Evolutionary conservation across 2,113 vertebrate species (phyloP).

Genomic region (Clinocottus analis): DNA sequence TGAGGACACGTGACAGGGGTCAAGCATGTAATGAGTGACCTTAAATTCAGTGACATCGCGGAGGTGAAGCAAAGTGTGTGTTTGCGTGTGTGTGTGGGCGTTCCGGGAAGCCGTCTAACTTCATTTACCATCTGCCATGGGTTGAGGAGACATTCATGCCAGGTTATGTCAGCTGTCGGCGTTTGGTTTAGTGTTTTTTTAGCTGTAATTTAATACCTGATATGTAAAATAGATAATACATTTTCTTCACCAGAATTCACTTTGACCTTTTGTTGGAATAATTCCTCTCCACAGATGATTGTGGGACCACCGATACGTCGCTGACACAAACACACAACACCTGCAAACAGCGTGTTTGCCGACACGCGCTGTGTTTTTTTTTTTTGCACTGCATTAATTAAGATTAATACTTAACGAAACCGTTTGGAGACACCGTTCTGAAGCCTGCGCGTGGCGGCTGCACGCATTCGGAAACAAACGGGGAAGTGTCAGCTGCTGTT

Average conservation of each 20-base stretch:
- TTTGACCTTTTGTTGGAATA: not conserved
- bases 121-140: slow-evolving; percentile 20
- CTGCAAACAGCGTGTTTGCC: not conserved
- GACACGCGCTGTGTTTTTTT: not conserved
- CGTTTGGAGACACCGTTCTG: not conserved
- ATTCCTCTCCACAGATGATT: not conserved
- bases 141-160: not conserved
- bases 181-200: slow-evolving; percentile 13
- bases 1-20: slow-evolving; percentile 52
- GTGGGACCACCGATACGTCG: not conserved
- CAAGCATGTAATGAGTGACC: slow-evolving; percentile 61
- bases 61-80: slow-evolving; percentile 22
- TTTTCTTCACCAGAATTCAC: not conserved
- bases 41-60: slow-evolving; percentile 30
- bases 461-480: not conserved
- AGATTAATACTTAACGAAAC: not conserved
- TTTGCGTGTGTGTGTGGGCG: not conserved
- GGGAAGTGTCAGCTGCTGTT: not conserved
- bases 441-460: not conserved
- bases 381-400: slow-evolving; percentile 12
- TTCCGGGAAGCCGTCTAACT: slow-evolving; percentile 4
- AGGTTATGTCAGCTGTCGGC: slow-evolving; percentile 14
- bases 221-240: not conserved
- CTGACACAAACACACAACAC: not conserved
- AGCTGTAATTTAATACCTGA: not conserved